Evolutionary conservation across 1,140 invertebrate species (phyloP).

Genomic region (Bombus pyrosoma): DNA sequence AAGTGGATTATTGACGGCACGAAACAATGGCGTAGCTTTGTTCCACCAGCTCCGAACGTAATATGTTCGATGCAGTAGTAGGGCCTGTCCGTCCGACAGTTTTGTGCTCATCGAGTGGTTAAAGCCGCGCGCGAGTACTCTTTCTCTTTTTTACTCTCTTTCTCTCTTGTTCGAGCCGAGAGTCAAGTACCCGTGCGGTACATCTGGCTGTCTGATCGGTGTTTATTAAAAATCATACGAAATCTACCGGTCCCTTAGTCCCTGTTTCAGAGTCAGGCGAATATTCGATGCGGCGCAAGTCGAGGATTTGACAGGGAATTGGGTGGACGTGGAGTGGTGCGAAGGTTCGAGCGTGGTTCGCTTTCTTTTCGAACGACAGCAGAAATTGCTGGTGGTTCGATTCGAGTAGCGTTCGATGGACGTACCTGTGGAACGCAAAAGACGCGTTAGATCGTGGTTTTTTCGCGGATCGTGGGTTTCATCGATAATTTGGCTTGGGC

Average conservation of each 20-base stretch:
- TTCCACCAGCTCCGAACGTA: slow-evolving; percentile 73
- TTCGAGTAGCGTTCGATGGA: no score
- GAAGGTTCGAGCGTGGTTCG: not conserved
- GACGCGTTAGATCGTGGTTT: no score
- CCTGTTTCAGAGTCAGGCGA: not conserved
- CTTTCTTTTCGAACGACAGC: not conserved
- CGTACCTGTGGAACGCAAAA: no score
- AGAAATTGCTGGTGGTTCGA: not conserved
- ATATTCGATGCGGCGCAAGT: not conserved
- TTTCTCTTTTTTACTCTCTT: slow-evolving; percentile 68
- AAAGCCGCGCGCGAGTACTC: slow-evolving; percentile 72
- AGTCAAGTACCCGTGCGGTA: slow-evolving; percentile 77
- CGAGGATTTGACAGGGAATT: not conserved
- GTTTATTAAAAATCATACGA: slow-evolving; percentile 81
- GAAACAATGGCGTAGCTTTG: slow-evolving; percentile 80
- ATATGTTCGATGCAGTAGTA: slow-evolving; percentile 75
- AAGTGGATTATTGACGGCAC: slow-evolving; percentile 81
- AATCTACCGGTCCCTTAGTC: slow-evolving; percentile 44
- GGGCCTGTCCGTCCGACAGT: slow-evolving; percentile 76
- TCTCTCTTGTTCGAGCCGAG: slow-evolving; percentile 38
- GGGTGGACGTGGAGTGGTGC: not conserved
- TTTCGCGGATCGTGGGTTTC: no score
- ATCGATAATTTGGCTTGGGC: no score
- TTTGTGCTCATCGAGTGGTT: slow-evolving; percentile 76
- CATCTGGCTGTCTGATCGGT: slow-evolving; percentile 81